phyloP scores from a whole-genome alignment of 2,888 invertebrate genomes.

The Pantelozetes paolii region DNA sequence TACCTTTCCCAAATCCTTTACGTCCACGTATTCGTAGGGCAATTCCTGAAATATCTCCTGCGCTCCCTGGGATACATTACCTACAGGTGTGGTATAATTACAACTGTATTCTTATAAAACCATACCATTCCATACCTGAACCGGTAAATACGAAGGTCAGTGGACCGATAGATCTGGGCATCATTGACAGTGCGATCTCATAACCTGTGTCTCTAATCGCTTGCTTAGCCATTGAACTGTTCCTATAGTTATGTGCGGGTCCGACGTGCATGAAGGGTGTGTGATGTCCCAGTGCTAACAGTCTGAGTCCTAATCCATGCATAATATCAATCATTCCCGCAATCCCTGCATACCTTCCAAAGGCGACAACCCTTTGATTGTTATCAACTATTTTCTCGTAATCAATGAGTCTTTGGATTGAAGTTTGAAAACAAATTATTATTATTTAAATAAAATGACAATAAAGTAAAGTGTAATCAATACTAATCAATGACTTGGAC shows the following conservation, averaged over 20 bases:
- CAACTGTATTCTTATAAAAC: neutral
- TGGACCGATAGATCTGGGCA: conserved; percentile 97
- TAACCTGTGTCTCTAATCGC: conserved; percentile 98
- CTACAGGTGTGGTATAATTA: conserved; percentile 52
- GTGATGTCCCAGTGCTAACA: conserved; percentile 93
- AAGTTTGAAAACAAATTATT: neutral
- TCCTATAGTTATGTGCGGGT: conserved; percentile 96
- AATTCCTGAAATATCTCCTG: conserved; percentile 83
- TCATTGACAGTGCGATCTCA: conserved; percentile 87
- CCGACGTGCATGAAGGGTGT: conserved; percentile 99
- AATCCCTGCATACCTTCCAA: conserved; percentile 96
- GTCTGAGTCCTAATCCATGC: conserved; percentile 88
- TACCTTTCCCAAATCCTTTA: conserved; percentile 88
- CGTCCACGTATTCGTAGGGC: conserved; percentile 95
- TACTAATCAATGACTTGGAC: no score
- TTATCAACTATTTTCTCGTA: conserved; percentile 92
- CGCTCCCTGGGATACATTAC: conserved; percentile 83
- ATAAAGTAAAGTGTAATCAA: no score
- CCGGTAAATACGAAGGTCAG: conserved; percentile 97
- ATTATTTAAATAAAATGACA: neutral
- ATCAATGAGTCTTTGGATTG: conserved; percentile 70
- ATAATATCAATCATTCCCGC: conserved; percentile 98
- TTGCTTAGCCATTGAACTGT: conserved; percentile 94
- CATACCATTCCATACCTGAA: conserved; percentile 55
- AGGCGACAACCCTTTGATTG: conserved; percentile 90